These are phyloP conservation scores for Punctoribates punctum DNA, from an alignment of 2,888 invertebrate species.

Conservation along the genomic window DNA sequence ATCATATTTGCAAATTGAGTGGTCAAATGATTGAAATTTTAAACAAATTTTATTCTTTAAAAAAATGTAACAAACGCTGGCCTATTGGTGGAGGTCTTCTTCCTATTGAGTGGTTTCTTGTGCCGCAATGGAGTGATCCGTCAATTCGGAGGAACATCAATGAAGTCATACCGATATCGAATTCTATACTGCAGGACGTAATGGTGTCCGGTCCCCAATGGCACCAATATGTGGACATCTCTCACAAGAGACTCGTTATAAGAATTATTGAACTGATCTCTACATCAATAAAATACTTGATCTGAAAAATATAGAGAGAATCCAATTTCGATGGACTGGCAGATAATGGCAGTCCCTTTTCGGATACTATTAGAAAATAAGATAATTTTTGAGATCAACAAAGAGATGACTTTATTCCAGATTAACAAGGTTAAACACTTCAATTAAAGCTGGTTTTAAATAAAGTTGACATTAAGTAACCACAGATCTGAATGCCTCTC, in stretches of 20 bases:
- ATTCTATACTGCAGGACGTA: conserved; percentile 32
- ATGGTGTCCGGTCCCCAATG: conserved; percentile 39
- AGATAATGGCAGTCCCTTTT: too few relatives aligned
- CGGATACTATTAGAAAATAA: too few relatives aligned
- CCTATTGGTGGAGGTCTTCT: conserved; percentile 42
- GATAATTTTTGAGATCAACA: too few relatives aligned
- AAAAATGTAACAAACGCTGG: conserved; percentile 39
- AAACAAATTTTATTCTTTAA: conserved; percentile 29
- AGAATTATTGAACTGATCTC: conserved; percentile 32
- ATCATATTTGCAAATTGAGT: too few relatives aligned
- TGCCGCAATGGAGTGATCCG: conserved; percentile 33
- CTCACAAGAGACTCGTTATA: conserved; percentile 35
- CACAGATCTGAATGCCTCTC: too few relatives aligned
- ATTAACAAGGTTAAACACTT: too few relatives aligned
- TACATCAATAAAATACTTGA: conserved; percentile 38
- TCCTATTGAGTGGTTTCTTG: conserved; percentile 37
- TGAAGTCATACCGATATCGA: not conserved
- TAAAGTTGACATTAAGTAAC: too few relatives aligned
- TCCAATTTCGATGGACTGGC: too few relatives aligned
- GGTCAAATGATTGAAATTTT: too few relatives aligned
- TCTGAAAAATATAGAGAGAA: too few relatives aligned
- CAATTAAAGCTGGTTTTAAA: too few relatives aligned
- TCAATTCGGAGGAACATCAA: not conserved
- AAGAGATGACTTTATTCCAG: too few relatives aligned
- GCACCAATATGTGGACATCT: conserved; percentile 18